Conservation (phyloP, 1,140 invertebrate species). For the Procambarus virginalis region DNA sequence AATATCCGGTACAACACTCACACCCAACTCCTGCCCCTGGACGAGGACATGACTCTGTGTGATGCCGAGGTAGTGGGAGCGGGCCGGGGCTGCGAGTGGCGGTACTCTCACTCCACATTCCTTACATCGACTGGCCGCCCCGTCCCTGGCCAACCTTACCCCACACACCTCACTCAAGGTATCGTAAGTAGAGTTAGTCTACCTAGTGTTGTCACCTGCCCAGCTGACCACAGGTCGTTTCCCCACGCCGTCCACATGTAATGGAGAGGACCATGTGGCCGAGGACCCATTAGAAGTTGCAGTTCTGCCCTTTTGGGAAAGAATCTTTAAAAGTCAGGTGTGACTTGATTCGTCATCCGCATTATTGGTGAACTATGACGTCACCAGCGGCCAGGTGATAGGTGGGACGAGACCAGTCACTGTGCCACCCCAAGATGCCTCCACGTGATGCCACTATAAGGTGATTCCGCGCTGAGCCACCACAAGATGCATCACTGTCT, state of each 20-base stretch:
- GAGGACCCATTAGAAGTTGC: neutral
- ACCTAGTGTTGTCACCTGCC: neutral
- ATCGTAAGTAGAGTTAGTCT: neutral
- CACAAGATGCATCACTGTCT: no score
- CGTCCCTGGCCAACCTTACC: neutral
- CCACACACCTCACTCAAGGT: neutral
- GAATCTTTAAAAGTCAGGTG: slow-evolving; percentile 12
- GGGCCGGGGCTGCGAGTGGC: neutral
- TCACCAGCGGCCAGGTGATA: neutral
- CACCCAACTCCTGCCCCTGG: neutral
- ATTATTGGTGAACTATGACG: slow-evolving; percentile 19
- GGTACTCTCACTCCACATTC: slow-evolving; percentile 24
- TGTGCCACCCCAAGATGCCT: neutral
- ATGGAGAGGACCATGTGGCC: neutral
- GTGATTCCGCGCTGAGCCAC: no score
- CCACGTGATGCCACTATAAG: no score
- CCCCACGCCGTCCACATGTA: neutral
- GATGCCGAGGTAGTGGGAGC: neutral
- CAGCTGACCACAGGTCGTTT: neutral
- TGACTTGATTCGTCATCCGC: neutral
- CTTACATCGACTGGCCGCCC: slow-evolving; percentile 21
- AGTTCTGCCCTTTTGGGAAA: neutral
- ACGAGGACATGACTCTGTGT: no score
- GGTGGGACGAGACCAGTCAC: neutral
- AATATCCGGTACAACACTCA: neutral